A percentile compares a stretch with the other conserved stretches of the same genome.
These are phyloP conservation scores for Prietella phreatophila DNA, from an alignment of 2,113 vertebrate species.

Conservation along the genomic window DNA sequence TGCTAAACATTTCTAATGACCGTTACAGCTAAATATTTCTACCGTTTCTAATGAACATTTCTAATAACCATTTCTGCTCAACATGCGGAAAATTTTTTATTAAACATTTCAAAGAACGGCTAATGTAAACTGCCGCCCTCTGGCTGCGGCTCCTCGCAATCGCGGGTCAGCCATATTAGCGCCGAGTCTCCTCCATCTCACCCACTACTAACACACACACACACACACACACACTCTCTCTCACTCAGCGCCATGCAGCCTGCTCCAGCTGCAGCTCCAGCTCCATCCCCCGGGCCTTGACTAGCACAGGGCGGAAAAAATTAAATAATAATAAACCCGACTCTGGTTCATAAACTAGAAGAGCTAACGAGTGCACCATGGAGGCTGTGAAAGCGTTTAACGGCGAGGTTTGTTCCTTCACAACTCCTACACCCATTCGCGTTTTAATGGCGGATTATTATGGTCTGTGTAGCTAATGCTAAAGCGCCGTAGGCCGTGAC, in stretches of 20 bases:
- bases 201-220: not conserved
- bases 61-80: too few species aligned
- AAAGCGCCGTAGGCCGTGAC: not conserved
- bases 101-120: not conserved
- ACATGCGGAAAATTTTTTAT: not conserved
- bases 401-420: constrained; percentile 74
- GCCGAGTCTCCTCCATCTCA: constrained; percentile 46
- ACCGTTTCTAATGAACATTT: too few species aligned
- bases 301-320: not conserved
- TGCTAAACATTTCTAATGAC: too few species aligned
- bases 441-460: not conserved
- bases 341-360: constrained; percentile 20
- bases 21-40: too few species aligned
- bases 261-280: not conserved
- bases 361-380: constrained; percentile 62
- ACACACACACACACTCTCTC: not conserved
- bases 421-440: not conserved
- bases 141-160: not conserved
- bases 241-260: not conserved
- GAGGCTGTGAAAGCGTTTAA: constrained; percentile 82
- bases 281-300: constrained; percentile 4
- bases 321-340: too few species aligned
- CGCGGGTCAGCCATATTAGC: constrained; percentile 51
- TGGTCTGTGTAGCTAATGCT: not conserved
- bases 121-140: not conserved